These are phyloP conservation scores for Teleopsis dalmanni DNA, from an alignment of 1,140 invertebrate species.

Conservation along the genomic window DNA sequence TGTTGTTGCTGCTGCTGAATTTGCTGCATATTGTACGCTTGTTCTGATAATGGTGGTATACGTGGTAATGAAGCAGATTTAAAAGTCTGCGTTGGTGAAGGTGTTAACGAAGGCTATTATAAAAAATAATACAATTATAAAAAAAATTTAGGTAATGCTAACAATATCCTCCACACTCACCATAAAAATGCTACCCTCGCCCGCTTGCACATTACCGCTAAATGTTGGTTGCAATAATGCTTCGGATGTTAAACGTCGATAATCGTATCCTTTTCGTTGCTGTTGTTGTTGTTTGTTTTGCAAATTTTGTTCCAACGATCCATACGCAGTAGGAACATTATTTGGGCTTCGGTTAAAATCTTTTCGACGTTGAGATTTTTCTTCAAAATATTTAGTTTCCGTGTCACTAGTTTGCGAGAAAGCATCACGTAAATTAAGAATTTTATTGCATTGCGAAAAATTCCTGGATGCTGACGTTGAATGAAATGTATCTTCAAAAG, in stretches of 20 bases:
- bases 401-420: conserved; percentile 40
- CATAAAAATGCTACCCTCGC: conserved; percentile 39
- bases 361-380: conserved; percentile 14
- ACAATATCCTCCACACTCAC: conserved; percentile 12
- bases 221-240: conserved; percentile 20
- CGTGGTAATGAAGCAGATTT: conserved; percentile 37
- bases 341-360: conserved; percentile 9
- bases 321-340: conserved; percentile 7
- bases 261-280: conserved; percentile 16
- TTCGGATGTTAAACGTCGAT: conserved; percentile 35
- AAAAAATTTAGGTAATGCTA: background rate
- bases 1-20: background rate
- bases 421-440: conserved; percentile 29
- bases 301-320: background rate
- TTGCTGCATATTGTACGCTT: background rate
- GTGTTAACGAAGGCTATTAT: conserved; percentile 20
- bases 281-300: conserved; percentile 3
- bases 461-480: conserved; percentile 7
- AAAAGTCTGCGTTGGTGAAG: conserved; percentile 26
- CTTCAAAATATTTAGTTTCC: conserved; percentile 26
- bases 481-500: background rate
- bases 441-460: conserved; percentile 12
- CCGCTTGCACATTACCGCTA: conserved; percentile 18
- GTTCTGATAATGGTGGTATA: conserved; percentile 22
- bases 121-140: background rate